These are phyloP conservation scores for Lepisosteus oculatus DNA, from an alignment of 2,113 vertebrate genomes.

Conservation along the genomic window DNA sequence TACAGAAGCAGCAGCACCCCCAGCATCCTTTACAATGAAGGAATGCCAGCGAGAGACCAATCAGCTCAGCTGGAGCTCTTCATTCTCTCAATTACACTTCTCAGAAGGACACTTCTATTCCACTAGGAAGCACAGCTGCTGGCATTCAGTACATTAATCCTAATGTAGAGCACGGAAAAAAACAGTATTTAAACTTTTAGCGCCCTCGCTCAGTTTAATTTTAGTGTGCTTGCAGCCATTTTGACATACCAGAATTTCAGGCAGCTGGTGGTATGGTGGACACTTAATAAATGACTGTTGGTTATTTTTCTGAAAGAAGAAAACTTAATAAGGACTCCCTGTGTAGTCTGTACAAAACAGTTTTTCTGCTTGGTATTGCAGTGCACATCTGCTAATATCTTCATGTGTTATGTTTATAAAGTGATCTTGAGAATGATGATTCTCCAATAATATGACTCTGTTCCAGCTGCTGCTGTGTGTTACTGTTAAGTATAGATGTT, in stretches of 20 bases:
- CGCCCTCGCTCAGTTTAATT: background rate
- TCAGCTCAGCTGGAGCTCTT: slow-evolving; percentile 1
- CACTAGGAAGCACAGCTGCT: slow-evolving; percentile 7
- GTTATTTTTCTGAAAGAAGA: too few relatives aligned
- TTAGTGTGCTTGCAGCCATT: background rate
- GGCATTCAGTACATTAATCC: background rate
- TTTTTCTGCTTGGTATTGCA: too few relatives aligned
- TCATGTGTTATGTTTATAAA: too few relatives aligned
- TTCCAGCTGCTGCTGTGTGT: too few relatives aligned
- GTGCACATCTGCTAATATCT: too few relatives aligned
- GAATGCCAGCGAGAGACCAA: background rate
- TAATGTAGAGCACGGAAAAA: background rate
- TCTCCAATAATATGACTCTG: too few relatives aligned
- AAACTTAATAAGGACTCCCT: too few relatives aligned
- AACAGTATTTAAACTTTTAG: background rate
- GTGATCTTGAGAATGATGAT: too few relatives aligned
- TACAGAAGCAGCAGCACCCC: background rate
- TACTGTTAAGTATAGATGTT: too few relatives aligned
- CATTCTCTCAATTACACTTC: slow-evolving; percentile 5
- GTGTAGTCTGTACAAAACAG: too few relatives aligned
- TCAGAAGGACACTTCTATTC: background rate
- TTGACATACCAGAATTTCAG: background rate
- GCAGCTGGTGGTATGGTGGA: background rate
- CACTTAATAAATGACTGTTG: too few relatives aligned
- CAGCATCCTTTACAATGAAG: background rate